Percentiles rank a stretch among this genome's conserved stretches.
These are phyloP conservation scores for Enchytraeus crypticus DNA, from an alignment of 2,888 invertebrate genomes.

Conservation along the genomic window DNA sequence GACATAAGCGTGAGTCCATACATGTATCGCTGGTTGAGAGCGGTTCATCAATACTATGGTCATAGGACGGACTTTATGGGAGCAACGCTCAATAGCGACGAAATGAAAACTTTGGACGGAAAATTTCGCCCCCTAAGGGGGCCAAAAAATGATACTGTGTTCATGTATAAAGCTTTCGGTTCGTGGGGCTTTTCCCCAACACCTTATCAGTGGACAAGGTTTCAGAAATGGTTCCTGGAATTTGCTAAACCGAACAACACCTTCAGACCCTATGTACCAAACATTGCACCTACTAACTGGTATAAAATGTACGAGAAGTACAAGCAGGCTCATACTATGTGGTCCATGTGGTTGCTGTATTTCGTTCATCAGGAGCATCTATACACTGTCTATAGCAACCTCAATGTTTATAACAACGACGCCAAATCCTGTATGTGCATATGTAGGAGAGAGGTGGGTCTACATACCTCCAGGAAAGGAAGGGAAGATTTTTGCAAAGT, in stretches of 20 bases:
- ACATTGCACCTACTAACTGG: constrained; percentile 19
- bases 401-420: background rate
- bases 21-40: constrained; percentile 34
- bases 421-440: background rate
- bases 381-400: constrained; percentile 17
- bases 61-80: constrained; percentile 28
- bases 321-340: constrained; percentile 13
- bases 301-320: constrained; percentile 11
- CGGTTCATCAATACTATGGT: constrained; percentile 32
- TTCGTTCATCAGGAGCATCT: constrained; percentile 11
- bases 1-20: constrained; percentile 34
- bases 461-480: constrained; percentile 7
- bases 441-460: constrained; percentile 11
- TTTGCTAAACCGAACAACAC: too few species aligned
- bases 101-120: too few species aligned
- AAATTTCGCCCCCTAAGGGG: too few species aligned
- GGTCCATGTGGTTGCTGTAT: constrained; percentile 27
- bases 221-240: constrained; percentile 15
- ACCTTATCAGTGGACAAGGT: constrained; percentile 5
- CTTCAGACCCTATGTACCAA: constrained; percentile 21
- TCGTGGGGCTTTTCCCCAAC: constrained; percentile 16
- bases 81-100: constrained; percentile 30
- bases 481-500: constrained; percentile 4
- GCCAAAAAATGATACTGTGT: constrained; percentile 12
- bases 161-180: constrained; percentile 14